A percentile compares a stretch with the other conserved stretches of the same genome.
phyloP scores from a whole-genome alignment of 2,113 vertebrate species.

The Gracilinanus agilis region DNA sequence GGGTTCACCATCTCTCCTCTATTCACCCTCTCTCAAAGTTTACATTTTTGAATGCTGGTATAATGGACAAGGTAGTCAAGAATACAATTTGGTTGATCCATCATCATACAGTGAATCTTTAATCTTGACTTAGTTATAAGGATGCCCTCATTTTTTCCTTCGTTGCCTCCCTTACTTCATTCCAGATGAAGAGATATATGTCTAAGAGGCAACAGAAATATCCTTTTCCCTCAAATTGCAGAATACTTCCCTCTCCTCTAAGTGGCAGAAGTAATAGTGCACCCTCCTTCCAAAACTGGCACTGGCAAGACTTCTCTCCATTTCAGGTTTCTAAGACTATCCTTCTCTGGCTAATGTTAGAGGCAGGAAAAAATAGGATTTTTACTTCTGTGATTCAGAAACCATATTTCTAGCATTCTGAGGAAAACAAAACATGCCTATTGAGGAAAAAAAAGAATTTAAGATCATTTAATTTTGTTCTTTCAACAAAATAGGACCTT shows the following conservation, averaged over 20 bases:
- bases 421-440: background rate
- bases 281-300: background rate
- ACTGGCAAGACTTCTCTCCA: background rate
- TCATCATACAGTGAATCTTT: background rate
- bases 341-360: background rate
- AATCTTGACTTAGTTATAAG: background rate
- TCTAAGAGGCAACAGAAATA: background rate
- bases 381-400: background rate
- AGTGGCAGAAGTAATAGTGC: background rate
- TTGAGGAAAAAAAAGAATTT: background rate
- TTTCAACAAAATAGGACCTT: background rate
- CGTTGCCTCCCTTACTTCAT: background rate
- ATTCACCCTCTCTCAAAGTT: background rate
- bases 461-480: background rate
- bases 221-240: background rate
- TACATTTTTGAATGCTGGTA: conserved; percentile 5
- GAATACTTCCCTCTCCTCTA: background rate
- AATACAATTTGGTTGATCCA: background rate
- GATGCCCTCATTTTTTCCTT: background rate
- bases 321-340: background rate
- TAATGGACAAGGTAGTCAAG: background rate
- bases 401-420: background rate
- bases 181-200: background rate
- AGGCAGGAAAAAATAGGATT: background rate
- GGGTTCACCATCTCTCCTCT: background rate